Base-by-base conservation (phyloP, 2,113 vertebrate genomes). In the Heterocephalus glaber region DNA sequence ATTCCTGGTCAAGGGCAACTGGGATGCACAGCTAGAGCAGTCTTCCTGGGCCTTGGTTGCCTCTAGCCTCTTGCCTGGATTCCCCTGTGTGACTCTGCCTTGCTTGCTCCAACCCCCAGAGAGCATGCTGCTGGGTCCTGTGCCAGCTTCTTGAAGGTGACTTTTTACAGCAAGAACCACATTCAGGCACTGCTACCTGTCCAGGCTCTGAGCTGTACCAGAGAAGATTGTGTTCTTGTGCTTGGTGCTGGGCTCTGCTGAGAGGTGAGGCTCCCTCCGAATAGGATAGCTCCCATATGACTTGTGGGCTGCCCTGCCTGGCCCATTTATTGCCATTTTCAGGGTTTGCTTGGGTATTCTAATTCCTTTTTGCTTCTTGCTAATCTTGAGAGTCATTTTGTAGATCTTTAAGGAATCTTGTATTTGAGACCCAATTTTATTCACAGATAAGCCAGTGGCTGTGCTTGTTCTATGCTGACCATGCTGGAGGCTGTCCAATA, bases 381-480 rank as follows among this genome's bases (percentile, higher is more conserved):
- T 47, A 30, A 44, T 41, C 14, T 28, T 66, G 0, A 54, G 58
- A 76, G 38, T 44, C 3, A 16, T 49, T 33, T 72, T 24, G 20
- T 20, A 17, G 28, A 26, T 41, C 24, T 38, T 63, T 44, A 38
- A 77, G 65, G 17, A 35, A 0, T 28, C 54, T 65, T 11, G 6
- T 30, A 4, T 44, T 33, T 20, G 89, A 47, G 8, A 33, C 38
- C 56, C 24, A 38, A 30, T 13, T 38, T 14, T 8, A 35, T 54
- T 24, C 49, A 24, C 44, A n/a, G 70, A 7, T 3, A 0, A 38
- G 17, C 44, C 0, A 19, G 54, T 38, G 12, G 13, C 56, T 24
- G 1, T 17, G 54, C 44, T 26, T 72, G 47, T 7, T 35, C 4
- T 41, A 26, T 14, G 2, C n/a, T 9, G 41, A 7, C 41, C n/a